Base-by-base conservation (phyloP, 2,888 invertebrate genomes). In the Caenorhabditis virilis region DNA sequence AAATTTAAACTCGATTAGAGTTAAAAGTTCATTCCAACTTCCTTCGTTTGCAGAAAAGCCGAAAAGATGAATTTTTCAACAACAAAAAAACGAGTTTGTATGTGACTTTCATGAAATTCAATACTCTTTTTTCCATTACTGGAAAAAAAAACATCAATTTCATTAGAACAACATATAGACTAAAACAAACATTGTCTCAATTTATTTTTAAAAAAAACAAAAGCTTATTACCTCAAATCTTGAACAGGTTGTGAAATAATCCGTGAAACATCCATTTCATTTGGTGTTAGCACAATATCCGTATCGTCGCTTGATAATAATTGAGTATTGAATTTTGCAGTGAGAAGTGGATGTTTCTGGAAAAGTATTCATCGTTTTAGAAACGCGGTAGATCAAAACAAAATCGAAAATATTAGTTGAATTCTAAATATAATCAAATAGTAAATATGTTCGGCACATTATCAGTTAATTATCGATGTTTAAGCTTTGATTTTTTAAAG, bases 251-350 rank as follows among this genome's bases (percentile, higher is more conserved):
- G 54, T 13, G 57, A 35, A n/a, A 61, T 36, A 25, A 60, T n/a
- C 16, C 47, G 27, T 35, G 66, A 66, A 13, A 66, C 53, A 45
- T 66, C 66, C 56, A 66, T 66, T 41, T 61, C 60, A n/a, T 48
- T 49, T 3, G 45, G 18, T 20, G 60, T 57, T 15, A 66, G 13
- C 2, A 61, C 42, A 33, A 66, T 45, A n/a, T 41, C 43, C 9
- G 46, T 26, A 47, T 66, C 66, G 7, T 66, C 60, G 0, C 49
- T 36, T 30, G 59, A 48, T 33, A 66, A 22, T 6, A 60, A 53
- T 55, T 66, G 66, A 16, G 66, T 66, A 52, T 66, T 56, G 66
- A 66, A 59, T 38, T 41, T 41, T 33, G 41, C 56, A 35, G 60
- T 54, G 42, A 66, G 42, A 2, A 60, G 30, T 3, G 66, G 57